Evolutionary conservation across 2,888 invertebrate genomes (phyloP).

Genomic region (Sycophila texana): DNA sequence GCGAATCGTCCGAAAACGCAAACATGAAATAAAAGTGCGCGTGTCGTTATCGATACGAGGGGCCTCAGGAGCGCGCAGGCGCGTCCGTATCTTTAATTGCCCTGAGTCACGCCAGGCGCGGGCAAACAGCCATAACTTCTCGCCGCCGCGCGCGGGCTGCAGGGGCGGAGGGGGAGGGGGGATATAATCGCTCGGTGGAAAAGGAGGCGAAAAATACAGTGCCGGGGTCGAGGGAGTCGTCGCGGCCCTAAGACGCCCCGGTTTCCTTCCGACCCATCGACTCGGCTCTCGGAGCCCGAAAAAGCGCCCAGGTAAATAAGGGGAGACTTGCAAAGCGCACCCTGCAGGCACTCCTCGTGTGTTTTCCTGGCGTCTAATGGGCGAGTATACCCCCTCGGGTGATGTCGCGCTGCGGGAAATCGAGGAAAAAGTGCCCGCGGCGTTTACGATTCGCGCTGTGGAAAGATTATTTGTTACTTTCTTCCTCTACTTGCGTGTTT

Average conservation of each 20-base stretch:
- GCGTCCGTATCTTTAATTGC: conserved; percentile 50
- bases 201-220: conserved; percentile 44
- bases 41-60: conserved; percentile 16
- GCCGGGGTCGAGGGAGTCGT: conserved; percentile 19
- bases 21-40: conserved; percentile 7
- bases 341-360: no score
- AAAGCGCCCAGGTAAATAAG: conserved; percentile 70
- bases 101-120: conserved; percentile 53
- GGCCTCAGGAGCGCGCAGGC: not conserved
- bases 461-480: no score
- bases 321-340: conserved; percentile 70
- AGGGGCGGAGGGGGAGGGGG: conserved; percentile 16
- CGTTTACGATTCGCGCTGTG: no score
- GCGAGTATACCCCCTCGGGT: no score
- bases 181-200: conserved; percentile 47
- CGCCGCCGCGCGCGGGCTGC: conserved; percentile 14
- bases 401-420: no score
- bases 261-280: conserved; percentile 71
- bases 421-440: no score
- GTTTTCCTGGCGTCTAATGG: not conserved
- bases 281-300: conserved; percentile 61
- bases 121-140: conserved; percentile 48
- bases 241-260: conserved; percentile 53
- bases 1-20: not conserved
- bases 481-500: no score